These are phyloP conservation scores for Oreochromis grahami DNA, from an alignment of 2,797 vertebrate genomes.

Conservation along the genomic window DNA sequence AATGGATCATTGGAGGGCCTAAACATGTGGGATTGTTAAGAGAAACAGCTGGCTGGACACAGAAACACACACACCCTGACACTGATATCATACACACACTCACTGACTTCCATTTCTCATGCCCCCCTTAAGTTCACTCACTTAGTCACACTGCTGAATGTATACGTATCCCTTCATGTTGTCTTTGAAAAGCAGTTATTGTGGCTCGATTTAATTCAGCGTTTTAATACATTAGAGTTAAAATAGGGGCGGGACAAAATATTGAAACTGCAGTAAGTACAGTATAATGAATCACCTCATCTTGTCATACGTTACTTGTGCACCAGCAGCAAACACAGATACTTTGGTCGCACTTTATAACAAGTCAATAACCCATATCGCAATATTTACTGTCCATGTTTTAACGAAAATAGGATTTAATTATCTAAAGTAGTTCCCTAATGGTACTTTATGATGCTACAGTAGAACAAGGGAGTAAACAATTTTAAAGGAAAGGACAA, in stretches of 20 bases:
- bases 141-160: slow-evolving; percentile 44
- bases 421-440: not conserved
- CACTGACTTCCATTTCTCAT: slow-evolving; percentile 63
- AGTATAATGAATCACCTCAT: not conserved
- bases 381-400: not conserved
- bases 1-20: slow-evolving; percentile 71
- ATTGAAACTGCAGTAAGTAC: not conserved
- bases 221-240: not conserved
- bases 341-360: not conserved
- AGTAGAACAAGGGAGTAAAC: not conserved
- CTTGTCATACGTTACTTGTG: not conserved
- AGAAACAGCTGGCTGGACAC: slow-evolving; percentile 79
- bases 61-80: slow-evolving; percentile 61
- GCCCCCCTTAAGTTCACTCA: slow-evolving; percentile 42
- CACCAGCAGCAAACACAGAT: fast-evolving
- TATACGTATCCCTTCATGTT: slow-evolving; percentile 19
- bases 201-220: not conserved
- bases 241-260: not conserved
- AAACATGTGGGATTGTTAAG: slow-evolving; percentile 71
- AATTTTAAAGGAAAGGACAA: not conserved
- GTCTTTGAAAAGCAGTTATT: slow-evolving; percentile 15
- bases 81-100: slow-evolving; percentile 72
- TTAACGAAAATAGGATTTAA: not conserved
- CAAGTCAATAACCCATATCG: not conserved
- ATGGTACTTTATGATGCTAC: fast-evolving